Conservation (phyloP, 2,797 vertebrate genomes). For the Spinus pinus region DNA sequence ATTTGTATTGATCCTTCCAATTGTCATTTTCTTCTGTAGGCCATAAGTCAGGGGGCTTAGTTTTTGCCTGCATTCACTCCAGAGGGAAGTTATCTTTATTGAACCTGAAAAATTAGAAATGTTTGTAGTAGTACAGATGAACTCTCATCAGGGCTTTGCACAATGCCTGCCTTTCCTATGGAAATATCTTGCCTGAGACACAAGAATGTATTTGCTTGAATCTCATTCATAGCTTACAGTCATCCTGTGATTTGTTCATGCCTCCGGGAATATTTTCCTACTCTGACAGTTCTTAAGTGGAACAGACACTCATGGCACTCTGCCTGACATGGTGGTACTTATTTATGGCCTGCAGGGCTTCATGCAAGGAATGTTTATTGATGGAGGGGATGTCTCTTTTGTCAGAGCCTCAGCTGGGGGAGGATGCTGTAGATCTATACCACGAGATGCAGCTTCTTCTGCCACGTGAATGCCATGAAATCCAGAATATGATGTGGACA, state of each 20-base stretch:
- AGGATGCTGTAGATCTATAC: neutral
- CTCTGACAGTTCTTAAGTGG: neutral
- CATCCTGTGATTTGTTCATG: neutral
- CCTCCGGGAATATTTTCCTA: neutral
- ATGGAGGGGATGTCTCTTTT: neutral
- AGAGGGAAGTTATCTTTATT: neutral
- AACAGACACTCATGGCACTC: neutral
- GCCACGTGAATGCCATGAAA: neutral
- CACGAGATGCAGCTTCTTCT: neutral
- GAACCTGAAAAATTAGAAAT: neutral
- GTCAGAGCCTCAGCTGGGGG: neutral
- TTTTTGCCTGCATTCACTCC: neutral
- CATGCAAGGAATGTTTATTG: neutral
- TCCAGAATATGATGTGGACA: neutral
- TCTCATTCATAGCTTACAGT: neutral
- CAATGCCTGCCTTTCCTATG: neutral
- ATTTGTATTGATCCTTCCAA: neutral
- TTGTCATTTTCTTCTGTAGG: neutral
- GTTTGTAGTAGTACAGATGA: neutral
- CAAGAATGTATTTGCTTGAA: neutral
- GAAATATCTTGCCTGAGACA: neutral
- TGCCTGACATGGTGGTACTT: neutral
- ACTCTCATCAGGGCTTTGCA: neutral
- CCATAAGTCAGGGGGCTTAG: accelerated
- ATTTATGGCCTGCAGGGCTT: neutral